phyloP scores from a whole-genome alignment of 2,888 invertebrate genomes.

The Synanthedon tipuliformis region DNA sequence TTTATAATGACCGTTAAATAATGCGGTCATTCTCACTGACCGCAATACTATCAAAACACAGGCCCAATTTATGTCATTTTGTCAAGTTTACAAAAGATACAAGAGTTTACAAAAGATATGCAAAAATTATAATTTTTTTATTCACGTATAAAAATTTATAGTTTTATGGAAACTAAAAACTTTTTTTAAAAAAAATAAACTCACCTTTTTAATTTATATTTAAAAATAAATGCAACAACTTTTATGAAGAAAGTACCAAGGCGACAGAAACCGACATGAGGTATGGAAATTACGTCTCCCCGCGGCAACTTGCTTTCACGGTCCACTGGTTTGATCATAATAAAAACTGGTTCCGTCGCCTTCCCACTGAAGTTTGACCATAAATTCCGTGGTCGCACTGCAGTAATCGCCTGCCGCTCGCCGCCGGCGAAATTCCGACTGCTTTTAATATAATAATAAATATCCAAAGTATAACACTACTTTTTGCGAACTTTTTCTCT shows the following conservation, averaged over 20 bases:
- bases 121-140: neutral
- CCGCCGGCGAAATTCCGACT: constrained; percentile 48
- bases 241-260: constrained; percentile 61
- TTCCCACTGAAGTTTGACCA: constrained; percentile 67
- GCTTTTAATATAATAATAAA: constrained; percentile 67
- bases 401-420: constrained; percentile 46
- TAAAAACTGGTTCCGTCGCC: constrained; percentile 71
- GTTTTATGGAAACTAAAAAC: too few species aligned
- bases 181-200: neutral
- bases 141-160: too few species aligned
- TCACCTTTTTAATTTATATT: neutral
- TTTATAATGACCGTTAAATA: too few species aligned
- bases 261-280: constrained; percentile 62
- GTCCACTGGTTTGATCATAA: constrained; percentile 72
- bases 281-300: constrained; percentile 65
- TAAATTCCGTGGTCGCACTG: constrained; percentile 62
- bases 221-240: constrained; percentile 23
- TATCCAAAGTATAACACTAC: constrained; percentile 56
- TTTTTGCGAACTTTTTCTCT: constrained; percentile 43
- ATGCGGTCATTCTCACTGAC: too few species aligned
- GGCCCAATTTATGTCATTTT: too few species aligned
- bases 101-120: too few species aligned
- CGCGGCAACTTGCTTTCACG: constrained; percentile 68
- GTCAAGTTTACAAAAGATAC: too few species aligned
- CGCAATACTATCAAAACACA: too few species aligned